phyloP scores from a whole-genome alignment of 2,888 invertebrate genomes.

The Cheilosia variabilis region DNA sequence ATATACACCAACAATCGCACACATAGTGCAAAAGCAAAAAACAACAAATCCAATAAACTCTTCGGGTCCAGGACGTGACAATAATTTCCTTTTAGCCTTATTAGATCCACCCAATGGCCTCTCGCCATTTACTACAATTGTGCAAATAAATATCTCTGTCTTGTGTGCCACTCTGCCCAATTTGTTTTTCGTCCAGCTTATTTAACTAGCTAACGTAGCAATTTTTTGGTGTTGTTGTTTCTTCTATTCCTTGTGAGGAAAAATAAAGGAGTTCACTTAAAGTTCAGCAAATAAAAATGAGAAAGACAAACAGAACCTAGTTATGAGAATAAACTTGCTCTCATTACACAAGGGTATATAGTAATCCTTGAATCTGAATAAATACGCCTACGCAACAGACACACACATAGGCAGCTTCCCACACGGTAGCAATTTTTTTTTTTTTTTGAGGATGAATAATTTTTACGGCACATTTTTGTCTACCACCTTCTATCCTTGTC shows the following conservation, averaged over 20 bases:
- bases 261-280: conserved; percentile 56
- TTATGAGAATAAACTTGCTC: conserved; percentile 63
- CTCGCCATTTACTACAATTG: neutral
- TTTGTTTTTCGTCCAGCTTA: conserved; percentile 52
- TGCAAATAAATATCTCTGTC: conserved; percentile 38
- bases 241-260: neutral
- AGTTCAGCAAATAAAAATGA: conserved; percentile 67
- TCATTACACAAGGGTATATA: conserved; percentile 24
- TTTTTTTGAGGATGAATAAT: conserved; percentile 2
- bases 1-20: neutral
- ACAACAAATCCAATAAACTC: conserved; percentile 65
- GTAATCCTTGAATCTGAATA: conserved; percentile 42
- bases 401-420: neutral
- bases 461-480: conserved; percentile 24
- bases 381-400: conserved; percentile 30
- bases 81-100: conserved; percentile 68
- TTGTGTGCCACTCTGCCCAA: conserved; percentile 36
- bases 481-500: conserved; percentile 10
- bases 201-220: conserved; percentile 57
- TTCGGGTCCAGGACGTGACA: conserved; percentile 64
- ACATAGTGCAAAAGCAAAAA: neutral
- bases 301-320: conserved; percentile 66
- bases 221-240: conserved; percentile 15
- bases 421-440: neutral
- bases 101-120: conserved; percentile 37